Conservation (phyloP, 2,797 vertebrate genomes). For the Hoplostethus mediterraneus region DNA sequence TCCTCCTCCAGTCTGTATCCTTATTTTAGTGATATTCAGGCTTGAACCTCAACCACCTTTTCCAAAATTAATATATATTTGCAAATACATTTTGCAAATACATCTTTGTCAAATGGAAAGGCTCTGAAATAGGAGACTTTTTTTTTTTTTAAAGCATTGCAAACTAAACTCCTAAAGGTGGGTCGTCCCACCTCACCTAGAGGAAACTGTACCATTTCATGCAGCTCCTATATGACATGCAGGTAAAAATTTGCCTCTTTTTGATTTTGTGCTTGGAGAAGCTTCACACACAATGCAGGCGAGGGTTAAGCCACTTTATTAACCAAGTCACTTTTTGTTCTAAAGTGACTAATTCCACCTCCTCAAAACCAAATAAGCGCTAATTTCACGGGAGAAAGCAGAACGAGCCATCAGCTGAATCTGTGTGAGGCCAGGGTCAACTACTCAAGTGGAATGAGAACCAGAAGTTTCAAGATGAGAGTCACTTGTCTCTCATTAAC, state of each 20-base stretch:
- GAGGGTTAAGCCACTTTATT: conserved; percentile 11
- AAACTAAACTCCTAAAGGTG: too few species aligned
- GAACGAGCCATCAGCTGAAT: conserved; percentile 56
- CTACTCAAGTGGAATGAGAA: conserved; percentile 55
- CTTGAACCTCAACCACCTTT: too few species aligned
- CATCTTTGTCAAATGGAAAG: too few species aligned
- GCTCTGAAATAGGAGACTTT: too few species aligned
- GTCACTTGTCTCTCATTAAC: conserved; percentile 55
- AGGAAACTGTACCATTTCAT: background rate
- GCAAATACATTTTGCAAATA: too few species aligned
- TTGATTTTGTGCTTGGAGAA: background rate
- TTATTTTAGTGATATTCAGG: too few species aligned
- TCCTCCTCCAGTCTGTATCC: too few species aligned
- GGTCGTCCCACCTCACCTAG: too few species aligned
- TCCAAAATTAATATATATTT: too few species aligned
- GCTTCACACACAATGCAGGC: background rate
- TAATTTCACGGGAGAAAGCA: conserved; percentile 46
- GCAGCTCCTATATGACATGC: background rate
- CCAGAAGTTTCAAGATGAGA: conserved; percentile 55
- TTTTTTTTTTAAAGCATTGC: too few species aligned
- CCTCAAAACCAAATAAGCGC: conserved; percentile 52
- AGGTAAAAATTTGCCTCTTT: background rate
- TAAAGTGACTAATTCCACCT: conserved; percentile 25
- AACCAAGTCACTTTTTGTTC: conserved; percentile 14
- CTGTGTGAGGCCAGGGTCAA: conserved; percentile 59